These are phyloP conservation scores for Drosophila pandora DNA, from an alignment of 1,140 invertebrate species.

Conservation along the genomic window DNA sequence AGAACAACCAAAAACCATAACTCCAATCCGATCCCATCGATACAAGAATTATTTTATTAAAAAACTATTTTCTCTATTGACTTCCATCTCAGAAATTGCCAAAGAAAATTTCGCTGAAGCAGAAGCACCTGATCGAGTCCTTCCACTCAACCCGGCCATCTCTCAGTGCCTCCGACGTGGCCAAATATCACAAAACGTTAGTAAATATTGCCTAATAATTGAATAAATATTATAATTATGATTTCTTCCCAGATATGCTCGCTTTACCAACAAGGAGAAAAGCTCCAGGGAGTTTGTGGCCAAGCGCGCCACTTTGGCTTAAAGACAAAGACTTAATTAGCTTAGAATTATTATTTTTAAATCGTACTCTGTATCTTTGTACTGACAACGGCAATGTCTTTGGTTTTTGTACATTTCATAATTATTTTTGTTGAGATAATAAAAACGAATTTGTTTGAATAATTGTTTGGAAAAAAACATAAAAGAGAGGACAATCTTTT, in stretches of 20 bases:
- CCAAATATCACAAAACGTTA: constrained; percentile 80
- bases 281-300: constrained; percentile 75
- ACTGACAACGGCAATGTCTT: constrained; percentile 24
- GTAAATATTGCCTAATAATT: constrained; percentile 1
- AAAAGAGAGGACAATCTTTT: too few relatives aligned
- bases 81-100: constrained; percentile 67
- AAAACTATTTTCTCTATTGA: constrained; percentile 21
- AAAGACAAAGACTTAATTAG: constrained; percentile 58
- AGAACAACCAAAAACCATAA: constrained; percentile 25
- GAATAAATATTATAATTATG: background rate
- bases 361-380: constrained; percentile 18
- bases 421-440: constrained; percentile 51
- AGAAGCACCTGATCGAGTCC: constrained; percentile 75
- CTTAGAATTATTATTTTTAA: constrained; percentile 35
- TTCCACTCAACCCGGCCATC: constrained; percentile 72
- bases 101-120: constrained; percentile 74
- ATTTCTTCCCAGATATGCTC: constrained; percentile 56
- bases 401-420: constrained; percentile 38
- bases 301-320: constrained; percentile 76
- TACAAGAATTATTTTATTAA: constrained; percentile 20
- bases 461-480: too few relatives aligned
- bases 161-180: constrained; percentile 65
- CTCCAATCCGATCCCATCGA: constrained; percentile 56
- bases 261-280: constrained; percentile 82
- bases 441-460: constrained; percentile 51